These are phyloP conservation scores for Catocala fraxini DNA, from an alignment of 2,888 invertebrate species.

Conservation along the genomic window DNA sequence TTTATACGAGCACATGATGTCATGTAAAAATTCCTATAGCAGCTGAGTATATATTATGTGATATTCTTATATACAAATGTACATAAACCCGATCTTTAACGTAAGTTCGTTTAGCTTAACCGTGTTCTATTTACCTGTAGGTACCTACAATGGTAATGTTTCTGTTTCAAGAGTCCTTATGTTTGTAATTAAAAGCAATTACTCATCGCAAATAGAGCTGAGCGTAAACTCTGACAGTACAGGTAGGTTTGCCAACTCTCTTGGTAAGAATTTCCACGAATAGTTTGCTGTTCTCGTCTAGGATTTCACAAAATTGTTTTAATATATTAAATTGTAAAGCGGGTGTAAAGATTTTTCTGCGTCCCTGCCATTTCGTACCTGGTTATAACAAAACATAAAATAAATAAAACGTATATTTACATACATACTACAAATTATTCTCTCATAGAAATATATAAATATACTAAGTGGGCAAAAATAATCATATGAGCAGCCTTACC, in stretches of 20 bases:
- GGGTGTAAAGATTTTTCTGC: constrained; percentile 89
- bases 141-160: too few relatives aligned
- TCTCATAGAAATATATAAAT: neutral
- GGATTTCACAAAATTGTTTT: constrained; percentile 72
- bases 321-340: constrained; percentile 90
- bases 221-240: constrained; percentile 87
- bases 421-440: too few relatives aligned
- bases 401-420: too few relatives aligned
- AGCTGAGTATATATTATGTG: too few relatives aligned
- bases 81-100: too few relatives aligned
- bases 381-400: constrained; percentile 3
- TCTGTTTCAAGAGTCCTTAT: neutral
- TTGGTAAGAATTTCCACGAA: constrained; percentile 66
- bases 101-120: too few relatives aligned
- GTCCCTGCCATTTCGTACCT: constrained; percentile 88
- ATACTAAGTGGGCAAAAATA: too few relatives aligned
- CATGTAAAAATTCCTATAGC: too few relatives aligned
- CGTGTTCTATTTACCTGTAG: too few relatives aligned
- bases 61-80: too few relatives aligned
- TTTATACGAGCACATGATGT: too few relatives aligned
- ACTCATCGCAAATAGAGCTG: constrained; percentile 90
- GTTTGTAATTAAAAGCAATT: too few relatives aligned
- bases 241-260: constrained; percentile 66
- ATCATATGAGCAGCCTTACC: constrained; percentile 51
- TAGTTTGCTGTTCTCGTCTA: constrained; percentile 78